Evolutionary conservation across 1,140 invertebrate species (phyloP).

Genomic region (Ostrea denselamellosa): DNA sequence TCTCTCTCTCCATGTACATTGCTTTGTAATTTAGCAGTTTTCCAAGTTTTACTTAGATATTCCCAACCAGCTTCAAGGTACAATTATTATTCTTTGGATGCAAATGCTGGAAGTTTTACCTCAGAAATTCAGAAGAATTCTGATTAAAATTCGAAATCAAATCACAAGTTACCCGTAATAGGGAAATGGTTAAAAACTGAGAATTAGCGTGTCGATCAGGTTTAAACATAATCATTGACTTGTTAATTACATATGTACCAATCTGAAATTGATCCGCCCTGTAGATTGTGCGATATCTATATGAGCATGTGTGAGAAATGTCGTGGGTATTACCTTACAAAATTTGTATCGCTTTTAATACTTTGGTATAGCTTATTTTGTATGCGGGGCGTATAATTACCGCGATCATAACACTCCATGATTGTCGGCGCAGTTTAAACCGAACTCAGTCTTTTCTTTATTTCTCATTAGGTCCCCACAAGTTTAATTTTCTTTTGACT

Average conservation of each 20-base stretch:
- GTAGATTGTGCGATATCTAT: background rate
- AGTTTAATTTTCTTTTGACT: background rate
- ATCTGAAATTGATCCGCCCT: background rate
- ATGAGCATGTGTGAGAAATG: background rate
- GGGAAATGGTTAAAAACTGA: too few species aligned
- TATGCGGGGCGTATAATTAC: background rate
- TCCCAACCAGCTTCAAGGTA: too few species aligned
- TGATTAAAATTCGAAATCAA: too few species aligned
- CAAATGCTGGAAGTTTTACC: background rate
- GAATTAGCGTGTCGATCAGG: background rate
- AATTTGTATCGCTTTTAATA: slow-evolving; percentile 34
- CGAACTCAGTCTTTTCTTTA: background rate
- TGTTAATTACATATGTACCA: background rate
- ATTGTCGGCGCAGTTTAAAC: background rate
- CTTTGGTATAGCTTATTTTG: slow-evolving; percentile 9
- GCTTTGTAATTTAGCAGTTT: too few species aligned
- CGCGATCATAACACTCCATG: background rate
- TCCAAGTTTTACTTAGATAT: too few species aligned
- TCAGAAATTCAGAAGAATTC: too few species aligned
- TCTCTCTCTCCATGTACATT: too few species aligned
- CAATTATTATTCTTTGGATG: background rate
- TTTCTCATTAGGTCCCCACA: background rate
- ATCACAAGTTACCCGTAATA: too few species aligned
- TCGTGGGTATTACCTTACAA: background rate
- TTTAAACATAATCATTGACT: slow-evolving; percentile 19